phyloP scores from a whole-genome alignment of 2,888 invertebrate genomes.

The Apamea anceps region DNA sequence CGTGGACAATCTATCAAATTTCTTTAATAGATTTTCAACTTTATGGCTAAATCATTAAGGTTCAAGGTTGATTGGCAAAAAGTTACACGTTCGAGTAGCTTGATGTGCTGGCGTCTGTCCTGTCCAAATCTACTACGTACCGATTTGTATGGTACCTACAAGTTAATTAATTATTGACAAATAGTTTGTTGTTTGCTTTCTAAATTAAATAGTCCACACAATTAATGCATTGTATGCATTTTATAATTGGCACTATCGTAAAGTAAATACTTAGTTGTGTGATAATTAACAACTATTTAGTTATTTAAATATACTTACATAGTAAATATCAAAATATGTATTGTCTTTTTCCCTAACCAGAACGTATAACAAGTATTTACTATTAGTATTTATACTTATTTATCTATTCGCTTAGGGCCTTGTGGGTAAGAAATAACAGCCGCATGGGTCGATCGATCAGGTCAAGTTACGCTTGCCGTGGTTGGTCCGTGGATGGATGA shows the following conservation, averaged over 20 bases:
- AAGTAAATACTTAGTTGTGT: slow-evolving; percentile 24
- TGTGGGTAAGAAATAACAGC: too few species aligned
- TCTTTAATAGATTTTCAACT: too few species aligned
- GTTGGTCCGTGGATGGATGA: too few species aligned
- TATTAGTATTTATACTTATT: neutral
- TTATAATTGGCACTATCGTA: slow-evolving; percentile 26
- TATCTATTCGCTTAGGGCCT: neutral
- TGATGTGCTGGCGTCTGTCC: neutral
- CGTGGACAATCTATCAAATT: too few species aligned
- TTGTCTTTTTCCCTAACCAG: neutral
- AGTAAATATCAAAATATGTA: neutral
- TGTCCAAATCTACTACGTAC: neutral
- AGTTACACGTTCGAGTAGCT: too few species aligned
- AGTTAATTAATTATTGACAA: neutral
- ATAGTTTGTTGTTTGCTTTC: slow-evolving; percentile 22
- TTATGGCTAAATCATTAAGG: too few species aligned
- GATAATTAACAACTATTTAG: slow-evolving; percentile 10
- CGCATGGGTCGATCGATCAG: too few species aligned
- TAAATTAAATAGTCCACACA: slow-evolving; percentile 3
- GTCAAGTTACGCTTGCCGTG: too few species aligned
- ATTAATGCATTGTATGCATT: neutral
- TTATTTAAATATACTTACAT: neutral
- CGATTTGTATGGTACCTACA: too few species aligned
- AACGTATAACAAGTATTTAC: neutral
- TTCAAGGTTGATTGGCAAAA: too few species aligned